Evolutionary conservation across 2,797 vertebrate species (phyloP), one percentile per base, ranked within the genome.

Genomic region (Uromys caudimaculatus): DNA sequence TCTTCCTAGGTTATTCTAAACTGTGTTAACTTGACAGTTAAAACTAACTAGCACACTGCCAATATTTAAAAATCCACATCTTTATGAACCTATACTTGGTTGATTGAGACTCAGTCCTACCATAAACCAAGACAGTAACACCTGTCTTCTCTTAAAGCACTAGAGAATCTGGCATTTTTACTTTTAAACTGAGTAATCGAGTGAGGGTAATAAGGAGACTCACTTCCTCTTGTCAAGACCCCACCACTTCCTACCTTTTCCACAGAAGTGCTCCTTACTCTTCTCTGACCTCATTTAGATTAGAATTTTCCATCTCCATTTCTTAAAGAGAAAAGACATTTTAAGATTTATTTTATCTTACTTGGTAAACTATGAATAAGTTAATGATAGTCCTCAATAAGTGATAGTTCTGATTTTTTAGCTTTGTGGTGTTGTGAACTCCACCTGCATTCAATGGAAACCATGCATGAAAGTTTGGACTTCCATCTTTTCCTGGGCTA

Each of bases 301-400:
- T 44, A 75, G 58, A 90, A 10, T 77, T 64, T 78, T 17, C 60
- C 27, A 13, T 54, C 41, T 11, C 44, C 9, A 52, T 44, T 38
- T 71, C 77, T 91, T 60, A 85, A 90, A 56, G 47, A 58, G 32
- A 71, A 95, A 56, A 32, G 32, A 0, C 0, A 17, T 88, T 94
- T 86, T 47, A 76, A 91, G 35, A 73, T 85, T 91, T 81, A 67
- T 90, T 54, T 88, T 84, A 35, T 78, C 56, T 84, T 67, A 84
- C 24, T 41, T 62, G 88, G 44, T 60, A 58, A 93, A 41, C 58
- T 29, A 21, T 38, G 79, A 27, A 69, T 75, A 60, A 78, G 77
- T 83, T 56, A 89, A 41, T 77, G 58, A 58, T 1, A 3, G 60
- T 69, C 41, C 17, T 83, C 41, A 69, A 24, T 58, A 62, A 54